phyloP scores from a whole-genome alignment of 2,113 vertebrate genomes.

The Irena cyanogastra region DNA sequence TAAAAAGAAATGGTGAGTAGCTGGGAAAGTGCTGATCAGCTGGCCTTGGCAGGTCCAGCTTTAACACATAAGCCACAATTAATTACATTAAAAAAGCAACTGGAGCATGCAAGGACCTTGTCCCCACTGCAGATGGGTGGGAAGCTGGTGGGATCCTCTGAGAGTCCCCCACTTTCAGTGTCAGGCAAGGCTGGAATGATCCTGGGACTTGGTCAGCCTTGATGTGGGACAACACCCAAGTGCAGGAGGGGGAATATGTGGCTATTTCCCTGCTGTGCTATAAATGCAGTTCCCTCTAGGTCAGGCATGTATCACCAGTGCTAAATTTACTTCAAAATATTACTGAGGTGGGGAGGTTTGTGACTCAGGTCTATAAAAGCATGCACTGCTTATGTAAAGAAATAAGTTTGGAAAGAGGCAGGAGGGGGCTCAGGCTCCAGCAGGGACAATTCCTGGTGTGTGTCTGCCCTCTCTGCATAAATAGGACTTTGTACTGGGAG shows the following conservation, averaged over 20 bases:
- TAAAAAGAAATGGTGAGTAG: background rate
- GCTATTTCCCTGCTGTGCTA: background rate
- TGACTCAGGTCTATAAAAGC: constrained; percentile 51
- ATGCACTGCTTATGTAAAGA: constrained; percentile 11
- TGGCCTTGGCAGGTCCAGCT: background rate
- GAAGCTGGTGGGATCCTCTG: background rate
- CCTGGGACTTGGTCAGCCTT: background rate
- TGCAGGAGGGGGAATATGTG: background rate
- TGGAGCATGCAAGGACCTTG: rapidly evolving
- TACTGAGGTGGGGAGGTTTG: constrained; percentile 33
- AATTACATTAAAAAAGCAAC: background rate
- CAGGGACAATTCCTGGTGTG: background rate
- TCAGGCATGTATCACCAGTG: constrained; percentile 39
- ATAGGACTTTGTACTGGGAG: rapidly evolving
- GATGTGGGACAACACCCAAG: background rate
- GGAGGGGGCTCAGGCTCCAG: background rate
- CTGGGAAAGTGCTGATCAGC: background rate
- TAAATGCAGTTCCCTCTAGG: constrained; percentile 41
- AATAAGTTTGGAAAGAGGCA: background rate
- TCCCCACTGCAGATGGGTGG: background rate
- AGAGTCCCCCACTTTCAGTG: background rate
- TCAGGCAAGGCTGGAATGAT: rapidly evolving
- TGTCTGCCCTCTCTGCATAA: background rate
- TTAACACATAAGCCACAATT: background rate
- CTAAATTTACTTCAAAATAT: constrained; percentile 55